Evolutionary conservation across 2,888 invertebrate genomes (phyloP).

Genomic region (Boloria selene): DNA sequence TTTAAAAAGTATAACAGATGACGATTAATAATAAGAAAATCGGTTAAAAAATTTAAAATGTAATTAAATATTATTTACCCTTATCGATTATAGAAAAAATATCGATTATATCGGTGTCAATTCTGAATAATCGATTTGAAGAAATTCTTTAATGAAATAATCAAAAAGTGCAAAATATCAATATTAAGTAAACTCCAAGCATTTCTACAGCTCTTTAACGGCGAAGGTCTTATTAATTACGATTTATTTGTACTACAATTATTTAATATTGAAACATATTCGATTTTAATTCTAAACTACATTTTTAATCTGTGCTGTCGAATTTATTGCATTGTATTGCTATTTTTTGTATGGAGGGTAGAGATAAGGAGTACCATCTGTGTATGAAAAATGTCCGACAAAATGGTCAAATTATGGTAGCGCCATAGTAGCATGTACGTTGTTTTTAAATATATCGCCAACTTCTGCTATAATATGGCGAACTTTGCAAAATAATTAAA

Average conservation of each 20-base stretch:
- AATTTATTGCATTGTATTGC: neutral
- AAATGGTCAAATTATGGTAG: too few relatives aligned
- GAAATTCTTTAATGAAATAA: neutral
- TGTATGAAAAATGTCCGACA: too few relatives aligned
- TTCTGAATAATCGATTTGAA: neutral
- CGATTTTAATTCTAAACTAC: slow-evolving; percentile 12
- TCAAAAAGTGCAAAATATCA: neutral
- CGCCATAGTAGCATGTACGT: too few relatives aligned
- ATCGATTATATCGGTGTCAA: neutral
- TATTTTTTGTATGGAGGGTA: neutral
- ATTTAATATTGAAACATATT: slow-evolving; percentile 28
- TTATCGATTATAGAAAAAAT: neutral
- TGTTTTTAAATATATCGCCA: too few relatives aligned
- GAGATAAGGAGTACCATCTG: neutral
- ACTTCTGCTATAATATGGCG: too few relatives aligned
- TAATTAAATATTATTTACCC: too few relatives aligned
- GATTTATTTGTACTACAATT: slow-evolving; percentile 32
- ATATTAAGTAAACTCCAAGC: slow-evolving; percentile 6
- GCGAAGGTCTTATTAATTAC: slow-evolving; percentile 29
- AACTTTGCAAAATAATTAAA: too few relatives aligned
- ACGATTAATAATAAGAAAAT: too few relatives aligned
- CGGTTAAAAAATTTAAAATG: too few relatives aligned
- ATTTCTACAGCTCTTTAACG: slow-evolving; percentile 21
- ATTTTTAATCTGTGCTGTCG: slow-evolving; percentile 11
- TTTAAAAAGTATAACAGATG: too few relatives aligned